Conservation (phyloP, 1,140 invertebrate genomes). For the Amphibalanus amphitrite region DNA sequence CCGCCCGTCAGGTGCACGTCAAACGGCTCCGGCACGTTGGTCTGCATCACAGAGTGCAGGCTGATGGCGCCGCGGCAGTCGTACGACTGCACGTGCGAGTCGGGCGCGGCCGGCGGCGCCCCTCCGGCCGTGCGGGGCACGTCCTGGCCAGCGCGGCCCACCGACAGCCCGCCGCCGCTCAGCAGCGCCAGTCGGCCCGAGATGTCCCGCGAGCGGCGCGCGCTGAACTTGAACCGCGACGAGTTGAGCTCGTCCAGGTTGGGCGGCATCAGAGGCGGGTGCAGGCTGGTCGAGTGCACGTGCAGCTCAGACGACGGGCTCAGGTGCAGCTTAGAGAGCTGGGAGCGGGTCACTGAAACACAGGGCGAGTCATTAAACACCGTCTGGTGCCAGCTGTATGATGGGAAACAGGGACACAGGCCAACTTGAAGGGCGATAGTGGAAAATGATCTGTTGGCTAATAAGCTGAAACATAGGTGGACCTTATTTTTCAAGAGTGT, state of each 20-base stretch:
- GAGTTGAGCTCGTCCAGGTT: background rate
- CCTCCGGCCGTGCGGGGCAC: no score
- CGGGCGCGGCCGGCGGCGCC: slow-evolving; percentile 17
- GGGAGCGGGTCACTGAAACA: background rate
- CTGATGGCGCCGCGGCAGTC: slow-evolving; percentile 46
- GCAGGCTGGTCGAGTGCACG: background rate
- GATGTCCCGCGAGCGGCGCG: background rate
- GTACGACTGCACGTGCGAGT: slow-evolving; percentile 43
- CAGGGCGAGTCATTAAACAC: no score
- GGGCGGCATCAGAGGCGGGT: background rate
- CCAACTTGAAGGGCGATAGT: no score
- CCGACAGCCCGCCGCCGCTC: background rate
- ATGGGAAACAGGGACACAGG: no score
- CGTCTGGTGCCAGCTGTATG: no score
- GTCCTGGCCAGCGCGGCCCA: background rate
- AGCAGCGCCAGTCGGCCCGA: background rate
- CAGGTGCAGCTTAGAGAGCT: background rate
- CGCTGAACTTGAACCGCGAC: background rate
- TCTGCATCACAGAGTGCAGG: slow-evolving; percentile 50
- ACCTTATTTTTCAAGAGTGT: no score
- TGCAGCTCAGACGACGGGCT: background rate
- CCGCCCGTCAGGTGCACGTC: background rate
- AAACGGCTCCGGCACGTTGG: slow-evolving; percentile 45
- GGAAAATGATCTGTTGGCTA: no score
- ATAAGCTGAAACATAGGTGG: no score